Conservation (phyloP, 1,140 invertebrate species). For the Marisa cornuarietis region DNA sequence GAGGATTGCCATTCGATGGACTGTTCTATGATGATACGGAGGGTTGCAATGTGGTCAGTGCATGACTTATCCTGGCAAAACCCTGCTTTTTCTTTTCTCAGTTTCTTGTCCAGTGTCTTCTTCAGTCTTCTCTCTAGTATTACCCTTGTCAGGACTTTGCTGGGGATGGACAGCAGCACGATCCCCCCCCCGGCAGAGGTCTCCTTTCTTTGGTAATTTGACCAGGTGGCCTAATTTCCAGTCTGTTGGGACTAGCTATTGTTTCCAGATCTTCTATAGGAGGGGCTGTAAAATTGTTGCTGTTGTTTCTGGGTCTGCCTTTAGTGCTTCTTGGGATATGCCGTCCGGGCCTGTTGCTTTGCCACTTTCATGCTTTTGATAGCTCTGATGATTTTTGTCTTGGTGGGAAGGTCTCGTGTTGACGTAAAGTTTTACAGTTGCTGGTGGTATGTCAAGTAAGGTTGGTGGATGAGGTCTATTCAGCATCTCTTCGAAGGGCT, state of each 20-base stretch:
- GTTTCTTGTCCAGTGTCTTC: conserved; percentile 17
- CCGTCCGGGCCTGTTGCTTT: conserved; percentile 25
- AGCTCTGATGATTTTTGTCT: neutral
- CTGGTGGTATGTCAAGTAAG: conserved; percentile 1
- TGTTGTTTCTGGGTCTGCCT: conserved; percentile 20
- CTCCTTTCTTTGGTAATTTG: conserved; percentile 33
- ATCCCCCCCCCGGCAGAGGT: conserved; percentile 38
- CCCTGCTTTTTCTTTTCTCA: conserved; percentile 31
- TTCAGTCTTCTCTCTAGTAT: conserved; percentile 29
- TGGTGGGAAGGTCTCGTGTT: neutral
- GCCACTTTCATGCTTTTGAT: neutral
- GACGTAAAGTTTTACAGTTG: neutral
- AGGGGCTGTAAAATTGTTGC: conserved; percentile 17
- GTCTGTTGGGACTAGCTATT: conserved; percentile 20
- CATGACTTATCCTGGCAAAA: conserved; percentile 33
- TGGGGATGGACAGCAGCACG: conserved; percentile 39
- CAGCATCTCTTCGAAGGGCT: neutral
- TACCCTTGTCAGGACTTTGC: conserved; percentile 29
- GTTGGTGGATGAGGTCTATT: neutral
- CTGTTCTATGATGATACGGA: conserved; percentile 44
- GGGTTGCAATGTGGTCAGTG: conserved; percentile 39
- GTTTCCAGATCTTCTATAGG: conserved; percentile 26
- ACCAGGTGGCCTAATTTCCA: conserved; percentile 26
- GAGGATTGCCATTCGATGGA: conserved; percentile 42
- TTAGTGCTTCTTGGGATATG: conserved; percentile 31